Percentiles rank a stretch among this genome's conserved stretches.
Evolutionary conservation across 1,140 invertebrate genomes (phyloP).

Genomic region (Drosophila nigrodunni): DNA sequence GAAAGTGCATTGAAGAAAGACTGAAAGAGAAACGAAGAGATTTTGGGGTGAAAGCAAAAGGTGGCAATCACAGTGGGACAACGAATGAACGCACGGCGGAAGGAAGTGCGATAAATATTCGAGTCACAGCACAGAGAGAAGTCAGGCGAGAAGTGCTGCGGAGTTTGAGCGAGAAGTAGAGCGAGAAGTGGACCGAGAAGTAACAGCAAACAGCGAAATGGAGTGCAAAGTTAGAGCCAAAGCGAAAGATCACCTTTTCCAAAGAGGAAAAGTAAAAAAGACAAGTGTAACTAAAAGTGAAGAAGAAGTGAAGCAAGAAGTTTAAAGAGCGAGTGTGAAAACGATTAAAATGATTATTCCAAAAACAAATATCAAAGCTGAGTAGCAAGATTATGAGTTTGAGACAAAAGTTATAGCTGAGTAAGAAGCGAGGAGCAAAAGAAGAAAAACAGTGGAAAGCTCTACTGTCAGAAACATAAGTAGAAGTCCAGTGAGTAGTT

Average conservation of each 20-base stretch:
- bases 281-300: neutral
- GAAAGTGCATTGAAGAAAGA: too few species aligned
- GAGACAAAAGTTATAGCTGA: neutral
- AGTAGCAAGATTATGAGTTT: too few species aligned
- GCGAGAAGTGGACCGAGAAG: neutral
- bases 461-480: neutral
- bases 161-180: neutral
- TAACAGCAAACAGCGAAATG: neutral
- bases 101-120: constrained; percentile 9
- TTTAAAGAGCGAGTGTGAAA: neutral
- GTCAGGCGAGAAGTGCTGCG: neutral
- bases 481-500: too few species aligned
- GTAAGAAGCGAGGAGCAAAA: too few species aligned
- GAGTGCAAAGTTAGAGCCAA: neutral
- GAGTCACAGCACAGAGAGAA: neutral
- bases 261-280: too few species aligned
- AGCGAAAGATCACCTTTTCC: neutral
- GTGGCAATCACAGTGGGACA: neutral
- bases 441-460: too few species aligned
- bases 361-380: too few species aligned
- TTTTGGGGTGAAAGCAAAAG: neutral
- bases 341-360: too few species aligned
- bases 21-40: neutral
- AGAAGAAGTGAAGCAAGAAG: neutral
- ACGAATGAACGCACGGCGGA: neutral